Percentiles rank a stretch among this genome's conserved stretches.
These are phyloP conservation scores for Promerops cafer DNA, from an alignment of 2,113 vertebrate genomes.

Conservation along the genomic window DNA sequence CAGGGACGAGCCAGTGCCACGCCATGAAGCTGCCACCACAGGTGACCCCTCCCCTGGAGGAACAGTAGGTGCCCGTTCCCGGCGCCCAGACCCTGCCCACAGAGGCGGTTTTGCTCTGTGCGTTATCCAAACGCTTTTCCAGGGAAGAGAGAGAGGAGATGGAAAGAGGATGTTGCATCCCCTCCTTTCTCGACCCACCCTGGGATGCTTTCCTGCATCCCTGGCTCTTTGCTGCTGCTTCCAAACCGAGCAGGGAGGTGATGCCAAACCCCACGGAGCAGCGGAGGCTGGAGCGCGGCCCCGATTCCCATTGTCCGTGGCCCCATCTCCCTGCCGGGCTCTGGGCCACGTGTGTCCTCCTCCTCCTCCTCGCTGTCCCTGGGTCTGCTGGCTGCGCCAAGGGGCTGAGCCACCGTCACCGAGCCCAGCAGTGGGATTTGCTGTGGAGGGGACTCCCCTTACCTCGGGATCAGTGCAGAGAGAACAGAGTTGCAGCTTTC, in stretches of 20 bases:
- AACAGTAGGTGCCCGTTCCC: rapidly evolving
- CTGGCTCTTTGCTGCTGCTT: background rate
- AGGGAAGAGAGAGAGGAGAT: background rate
- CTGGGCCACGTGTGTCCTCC: background rate
- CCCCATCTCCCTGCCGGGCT: background rate
- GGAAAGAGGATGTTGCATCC: no score
- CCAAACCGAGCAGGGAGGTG: background rate
- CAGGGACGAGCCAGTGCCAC: background rate
- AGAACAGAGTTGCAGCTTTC: background rate
- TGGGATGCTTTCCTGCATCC: background rate
- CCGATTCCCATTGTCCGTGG: background rate
- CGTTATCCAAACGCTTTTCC: background rate
- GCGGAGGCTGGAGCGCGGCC: background rate
- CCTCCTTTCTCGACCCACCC: background rate
- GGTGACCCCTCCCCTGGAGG: background rate
- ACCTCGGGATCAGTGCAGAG: rapidly evolving
- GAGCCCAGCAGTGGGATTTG: background rate
- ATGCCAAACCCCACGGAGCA: rapidly evolving
- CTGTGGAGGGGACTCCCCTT: background rate
- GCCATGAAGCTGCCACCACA: rapidly evolving
- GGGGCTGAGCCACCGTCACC: background rate
- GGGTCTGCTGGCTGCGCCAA: background rate
- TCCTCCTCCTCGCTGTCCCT: background rate
- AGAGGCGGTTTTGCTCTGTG: rapidly evolving
- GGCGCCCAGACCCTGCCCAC: rapidly evolving